Evolutionary conservation across 2,888 invertebrate species (phyloP), one percentile per base, ranked within the genome.

Genomic region (Zygaena filipendulae): DNA sequence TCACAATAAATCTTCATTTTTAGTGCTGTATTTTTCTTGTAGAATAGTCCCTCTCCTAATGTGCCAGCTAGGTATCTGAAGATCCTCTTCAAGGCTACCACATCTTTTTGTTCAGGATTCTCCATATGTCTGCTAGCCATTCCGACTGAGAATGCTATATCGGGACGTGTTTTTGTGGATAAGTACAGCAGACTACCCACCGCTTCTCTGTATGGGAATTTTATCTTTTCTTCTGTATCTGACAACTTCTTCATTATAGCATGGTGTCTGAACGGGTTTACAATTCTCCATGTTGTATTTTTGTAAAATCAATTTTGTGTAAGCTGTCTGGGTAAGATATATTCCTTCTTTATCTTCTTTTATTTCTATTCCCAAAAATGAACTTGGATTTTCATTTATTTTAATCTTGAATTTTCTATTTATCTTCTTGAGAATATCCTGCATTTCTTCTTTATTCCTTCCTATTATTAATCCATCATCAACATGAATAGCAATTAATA

Each of bases 1-100:
- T 50, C 49, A 21, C 38, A 31, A 25, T 31, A 50, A 2, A 39
- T 45, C 5, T 23, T 29, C 11, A 42, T n/a, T 10, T 11, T 20
- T 18, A n/a, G n/a, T 16, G 4, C 16, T 6, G 5, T 16, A 16
- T 16, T 16, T 16, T 4, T 7, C 16, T 16, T 16, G 16, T 16
- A 16, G 16, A 16, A 16, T 6, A 16, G 4, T 6, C 16, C 16
- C 5, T 16, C 16, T 16, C 16, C 16, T 16, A 16, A 16, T 6
- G 16, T 16, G 7, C 16, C 16, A 16, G 16, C 4, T 4, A 16
- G 16, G 16, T 16, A 16, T 16, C 7, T 16, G 7, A 16, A 16
- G 7, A 16, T 16, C 7, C 16, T 16, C 7, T 16, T 16, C 7
- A 16, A 16, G 4, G 16, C 16, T 6, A 16, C 7, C 7, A 16